Conservation (phyloP, 2,888 invertebrate genomes). For the Nesidiocoris tenuis region DNA sequence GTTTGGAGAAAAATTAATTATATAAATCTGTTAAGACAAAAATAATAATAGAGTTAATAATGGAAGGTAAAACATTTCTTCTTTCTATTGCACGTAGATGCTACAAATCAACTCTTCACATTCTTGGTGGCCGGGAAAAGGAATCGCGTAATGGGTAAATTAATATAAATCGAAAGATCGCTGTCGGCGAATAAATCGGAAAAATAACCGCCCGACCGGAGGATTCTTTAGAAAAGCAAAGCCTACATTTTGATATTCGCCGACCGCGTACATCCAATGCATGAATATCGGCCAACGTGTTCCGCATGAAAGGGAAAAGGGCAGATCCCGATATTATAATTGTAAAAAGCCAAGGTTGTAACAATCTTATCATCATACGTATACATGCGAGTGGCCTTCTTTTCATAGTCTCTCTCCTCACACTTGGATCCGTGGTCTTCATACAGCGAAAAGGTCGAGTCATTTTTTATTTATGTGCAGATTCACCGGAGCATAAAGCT, state of each 20-base stretch:
- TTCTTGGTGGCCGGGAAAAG: too few relatives aligned
- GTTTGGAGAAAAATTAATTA: too few relatives aligned
- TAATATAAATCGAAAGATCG: too few relatives aligned
- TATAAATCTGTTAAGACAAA: too few relatives aligned
- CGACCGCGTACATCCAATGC: neutral
- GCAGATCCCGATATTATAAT: neutral
- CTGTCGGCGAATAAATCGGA: too few relatives aligned
- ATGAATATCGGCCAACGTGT: neutral
- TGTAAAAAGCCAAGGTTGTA: neutral
- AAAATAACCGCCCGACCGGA: too few relatives aligned
- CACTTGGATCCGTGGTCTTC: neutral
- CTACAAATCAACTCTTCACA: too few relatives aligned
- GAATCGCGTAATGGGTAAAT: too few relatives aligned
- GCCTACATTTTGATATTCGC: neutral
- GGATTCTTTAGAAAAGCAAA: neutral
- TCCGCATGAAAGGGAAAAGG: neutral
- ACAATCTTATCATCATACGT: neutral
- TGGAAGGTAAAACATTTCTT: too few relatives aligned
- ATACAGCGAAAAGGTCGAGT: neutral
- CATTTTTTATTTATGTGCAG: neutral
- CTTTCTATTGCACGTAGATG: too few relatives aligned
- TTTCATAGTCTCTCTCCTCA: neutral
- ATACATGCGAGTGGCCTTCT: neutral
- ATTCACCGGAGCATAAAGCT: neutral
- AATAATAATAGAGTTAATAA: too few relatives aligned